phyloP scores from a whole-genome alignment of 2,888 invertebrate genomes.

The Cetonia aurata region DNA sequence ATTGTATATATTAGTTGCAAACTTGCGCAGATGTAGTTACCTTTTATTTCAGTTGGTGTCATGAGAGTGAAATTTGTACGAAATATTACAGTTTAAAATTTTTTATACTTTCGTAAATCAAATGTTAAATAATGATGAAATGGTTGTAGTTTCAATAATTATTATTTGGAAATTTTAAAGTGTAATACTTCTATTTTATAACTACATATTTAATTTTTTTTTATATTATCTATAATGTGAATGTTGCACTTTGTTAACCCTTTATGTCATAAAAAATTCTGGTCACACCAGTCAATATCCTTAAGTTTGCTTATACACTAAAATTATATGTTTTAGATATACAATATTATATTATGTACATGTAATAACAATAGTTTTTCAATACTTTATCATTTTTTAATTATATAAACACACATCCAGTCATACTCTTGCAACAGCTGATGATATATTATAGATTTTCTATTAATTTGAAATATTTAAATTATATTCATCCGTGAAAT shows the following conservation, averaged over 20 bases:
- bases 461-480: neutral
- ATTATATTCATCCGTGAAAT: neutral
- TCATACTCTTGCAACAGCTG: slow-evolving; percentile 43
- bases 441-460: slow-evolving; percentile 16
- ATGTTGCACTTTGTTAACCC: too few relatives aligned
- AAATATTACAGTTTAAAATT: slow-evolving; percentile 43
- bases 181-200: neutral
- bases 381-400: neutral
- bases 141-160: neutral
- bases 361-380: slow-evolving; percentile 58
- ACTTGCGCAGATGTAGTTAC: slow-evolving; percentile 11
- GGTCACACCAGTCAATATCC: slow-evolving; percentile 59
- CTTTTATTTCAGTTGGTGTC: slow-evolving; percentile 54
- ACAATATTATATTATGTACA: slow-evolving; percentile 51
- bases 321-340: slow-evolving; percentile 53
- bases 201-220: slow-evolving; percentile 16
- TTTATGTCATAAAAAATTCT: slow-evolving; percentile 59
- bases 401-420: slow-evolving; percentile 53
- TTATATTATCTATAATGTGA: neutral
- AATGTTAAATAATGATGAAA: neutral
- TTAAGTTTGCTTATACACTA: slow-evolving; percentile 55
- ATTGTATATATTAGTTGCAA: neutral
- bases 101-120: neutral
- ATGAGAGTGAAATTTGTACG: slow-evolving; percentile 52
- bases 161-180: neutral